Percentiles rank a stretch among this genome's conserved stretches.
Conservation (phyloP, 2,797 vertebrate genomes). For the Amazona ochrocephala region DNA sequence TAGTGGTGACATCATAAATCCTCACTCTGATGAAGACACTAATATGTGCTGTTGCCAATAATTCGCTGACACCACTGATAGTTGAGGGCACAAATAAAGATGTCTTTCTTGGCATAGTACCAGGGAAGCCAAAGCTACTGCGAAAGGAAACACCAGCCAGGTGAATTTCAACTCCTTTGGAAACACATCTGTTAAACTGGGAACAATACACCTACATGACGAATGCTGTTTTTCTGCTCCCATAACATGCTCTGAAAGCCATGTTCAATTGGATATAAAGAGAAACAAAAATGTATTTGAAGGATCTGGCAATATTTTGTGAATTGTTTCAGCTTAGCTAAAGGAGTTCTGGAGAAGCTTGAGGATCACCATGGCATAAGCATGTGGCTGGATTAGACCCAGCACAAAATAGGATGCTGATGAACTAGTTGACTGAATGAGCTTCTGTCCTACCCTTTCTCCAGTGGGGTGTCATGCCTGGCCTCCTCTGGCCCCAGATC, state of each 20-base stretch:
- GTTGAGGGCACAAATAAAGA: constrained; percentile 57
- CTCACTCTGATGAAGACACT: constrained; percentile 49
- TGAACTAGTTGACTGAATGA: not conserved
- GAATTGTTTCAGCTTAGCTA: not conserved
- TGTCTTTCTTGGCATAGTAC: constrained; percentile 54
- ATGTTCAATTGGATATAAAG: not conserved
- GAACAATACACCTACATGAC: not conserved
- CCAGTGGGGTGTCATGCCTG: rapidly evolving
- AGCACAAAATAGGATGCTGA: not conserved
- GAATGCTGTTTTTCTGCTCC: not conserved
- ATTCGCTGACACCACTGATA: constrained; percentile 54
- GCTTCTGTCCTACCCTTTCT: not conserved
- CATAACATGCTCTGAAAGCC: not conserved
- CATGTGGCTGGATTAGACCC: not conserved
- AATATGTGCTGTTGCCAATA: constrained; percentile 10
- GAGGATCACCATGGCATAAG: not conserved
- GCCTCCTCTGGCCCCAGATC: not conserved
- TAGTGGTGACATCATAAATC: constrained; percentile 63
- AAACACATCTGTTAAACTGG: constrained; percentile 13
- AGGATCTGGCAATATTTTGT: not conserved
- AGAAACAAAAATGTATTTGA: not conserved
- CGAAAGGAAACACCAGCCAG: constrained; percentile 44
- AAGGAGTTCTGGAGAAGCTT: not conserved
- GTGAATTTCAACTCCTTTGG: constrained; percentile 23
- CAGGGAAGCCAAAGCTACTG: constrained; percentile 47